These are phyloP conservation scores for Platycnemis pennipes DNA, from an alignment of 2,888 invertebrate species.

Conservation along the genomic window DNA sequence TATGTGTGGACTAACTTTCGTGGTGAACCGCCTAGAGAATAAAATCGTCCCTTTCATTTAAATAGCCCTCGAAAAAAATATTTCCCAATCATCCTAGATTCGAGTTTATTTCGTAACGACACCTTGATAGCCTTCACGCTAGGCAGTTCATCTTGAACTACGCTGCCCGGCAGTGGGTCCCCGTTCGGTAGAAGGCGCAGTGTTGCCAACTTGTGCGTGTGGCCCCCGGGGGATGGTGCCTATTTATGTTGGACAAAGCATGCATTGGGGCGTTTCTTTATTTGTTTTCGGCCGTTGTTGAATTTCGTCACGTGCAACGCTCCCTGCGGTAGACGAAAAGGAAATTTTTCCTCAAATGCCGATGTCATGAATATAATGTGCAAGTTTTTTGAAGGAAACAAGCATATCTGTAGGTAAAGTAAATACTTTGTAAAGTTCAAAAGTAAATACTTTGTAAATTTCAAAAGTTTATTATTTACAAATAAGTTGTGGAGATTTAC, in stretches of 20 bases:
- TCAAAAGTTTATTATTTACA: too few species aligned
- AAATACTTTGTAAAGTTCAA: too few species aligned
- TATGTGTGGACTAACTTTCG: background rate
- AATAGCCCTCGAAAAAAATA: background rate
- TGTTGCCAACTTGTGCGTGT: background rate
- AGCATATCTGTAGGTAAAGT: too few species aligned
- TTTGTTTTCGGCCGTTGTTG: background rate
- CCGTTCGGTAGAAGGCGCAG: background rate
- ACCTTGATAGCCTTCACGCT: background rate
- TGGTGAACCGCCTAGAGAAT: background rate
- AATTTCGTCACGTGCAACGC: background rate
- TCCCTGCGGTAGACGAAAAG: background rate
- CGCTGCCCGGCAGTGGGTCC: background rate
- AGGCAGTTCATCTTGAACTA: background rate
- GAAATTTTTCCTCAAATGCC: background rate
- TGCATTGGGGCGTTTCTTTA: background rate
- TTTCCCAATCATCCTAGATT: background rate
- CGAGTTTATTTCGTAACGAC: background rate
- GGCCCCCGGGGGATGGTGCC: background rate
- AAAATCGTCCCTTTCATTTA: background rate
- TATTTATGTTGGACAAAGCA: background rate
- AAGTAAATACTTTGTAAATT: too few species aligned
- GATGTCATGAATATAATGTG: too few species aligned
- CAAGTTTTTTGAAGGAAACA: too few species aligned
- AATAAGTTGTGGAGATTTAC: too few species aligned